phyloP scores from a whole-genome alignment of 2,888 invertebrate species.

The Acronicta psi region DNA sequence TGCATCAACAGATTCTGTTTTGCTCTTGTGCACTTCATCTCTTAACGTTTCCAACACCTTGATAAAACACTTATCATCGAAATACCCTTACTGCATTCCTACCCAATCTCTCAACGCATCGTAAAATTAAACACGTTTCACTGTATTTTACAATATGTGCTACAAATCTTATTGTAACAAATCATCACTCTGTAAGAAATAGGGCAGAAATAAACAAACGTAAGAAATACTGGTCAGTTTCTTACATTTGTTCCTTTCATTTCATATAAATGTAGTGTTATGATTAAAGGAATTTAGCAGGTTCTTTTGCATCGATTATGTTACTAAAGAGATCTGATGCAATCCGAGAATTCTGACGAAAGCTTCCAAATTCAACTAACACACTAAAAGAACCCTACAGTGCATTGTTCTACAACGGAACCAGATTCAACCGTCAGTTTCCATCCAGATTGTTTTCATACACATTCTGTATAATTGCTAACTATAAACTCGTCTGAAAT shows the following conservation, averaged over 20 bases:
- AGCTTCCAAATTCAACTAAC: too few species aligned
- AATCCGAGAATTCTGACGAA: too few species aligned
- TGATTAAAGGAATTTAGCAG: too few species aligned
- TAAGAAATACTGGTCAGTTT: slow-evolving; percentile 6
- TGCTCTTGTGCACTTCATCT: slow-evolving; percentile 24
- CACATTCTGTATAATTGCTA: slow-evolving; percentile 14
- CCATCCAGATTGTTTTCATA: too few species aligned
- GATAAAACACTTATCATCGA: not conserved
- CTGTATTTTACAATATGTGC: slow-evolving; percentile 6
- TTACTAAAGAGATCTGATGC: too few species aligned
- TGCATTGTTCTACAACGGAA: too few species aligned
- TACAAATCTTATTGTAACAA: slow-evolving; percentile 22
- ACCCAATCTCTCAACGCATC: not conserved
- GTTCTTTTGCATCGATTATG: too few species aligned
- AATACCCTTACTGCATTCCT: not conserved
- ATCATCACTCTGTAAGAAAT: slow-evolving; percentile 30
- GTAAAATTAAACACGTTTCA: slow-evolving; percentile 26
- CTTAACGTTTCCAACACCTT: slow-evolving; percentile 10
- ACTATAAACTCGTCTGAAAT: slow-evolving; percentile 20
- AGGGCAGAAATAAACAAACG: slow-evolving; percentile 18
- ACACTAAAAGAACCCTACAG: too few species aligned
- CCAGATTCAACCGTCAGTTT: not conserved
- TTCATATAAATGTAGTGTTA: too few species aligned
- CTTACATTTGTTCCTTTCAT: too few species aligned
- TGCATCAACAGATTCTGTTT: too few species aligned